A percentile compares a stretch with the other conserved stretches of the same genome.
phyloP scores from a whole-genome alignment of 2,113 vertebrate genomes.

The Clarias batrachus region DNA sequence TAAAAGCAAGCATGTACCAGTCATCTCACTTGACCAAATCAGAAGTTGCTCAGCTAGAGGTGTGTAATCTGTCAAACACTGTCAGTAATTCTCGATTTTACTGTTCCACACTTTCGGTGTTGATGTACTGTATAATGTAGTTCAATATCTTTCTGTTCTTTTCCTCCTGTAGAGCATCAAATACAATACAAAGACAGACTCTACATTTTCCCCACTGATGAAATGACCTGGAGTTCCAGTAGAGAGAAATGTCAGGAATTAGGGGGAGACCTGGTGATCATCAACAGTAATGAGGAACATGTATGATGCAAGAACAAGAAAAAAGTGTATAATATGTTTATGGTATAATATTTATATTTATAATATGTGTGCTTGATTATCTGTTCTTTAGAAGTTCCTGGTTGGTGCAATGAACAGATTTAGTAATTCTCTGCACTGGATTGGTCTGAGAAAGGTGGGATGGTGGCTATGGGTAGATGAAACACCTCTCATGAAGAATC shows the following conservation, averaged over 20 bases:
- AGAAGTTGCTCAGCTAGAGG: neutral
- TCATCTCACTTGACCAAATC: neutral
- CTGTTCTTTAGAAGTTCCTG: conserved; percentile 27
- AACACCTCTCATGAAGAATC: conserved; percentile 10
- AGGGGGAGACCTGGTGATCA: conserved; percentile 38
- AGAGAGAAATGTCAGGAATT: conserved; percentile 26
- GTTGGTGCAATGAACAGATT: neutral
- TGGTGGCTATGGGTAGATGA: conserved; percentile 43
- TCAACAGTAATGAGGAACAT: conserved; percentile 42
- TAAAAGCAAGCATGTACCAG: neutral
- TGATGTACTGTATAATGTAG: neutral
- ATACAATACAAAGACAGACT: conserved; percentile 9
- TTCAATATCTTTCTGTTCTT: neutral
- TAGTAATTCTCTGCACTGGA: conserved; percentile 28
- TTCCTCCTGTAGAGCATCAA: neutral
- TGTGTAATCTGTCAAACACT: neutral
- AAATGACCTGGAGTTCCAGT: conserved; percentile 22
- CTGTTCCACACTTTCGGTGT: neutral
- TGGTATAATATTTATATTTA: neutral
- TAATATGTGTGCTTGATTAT: neutral
- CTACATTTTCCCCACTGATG: conserved; percentile 25
- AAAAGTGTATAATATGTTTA: neutral
- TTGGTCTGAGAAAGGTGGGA: conserved; percentile 31
- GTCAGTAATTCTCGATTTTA: neutral
- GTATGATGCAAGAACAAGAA: conserved; percentile 2